Evolutionary conservation across 2,888 invertebrate species (phyloP).

Genomic region (Oligia strigilis): DNA sequence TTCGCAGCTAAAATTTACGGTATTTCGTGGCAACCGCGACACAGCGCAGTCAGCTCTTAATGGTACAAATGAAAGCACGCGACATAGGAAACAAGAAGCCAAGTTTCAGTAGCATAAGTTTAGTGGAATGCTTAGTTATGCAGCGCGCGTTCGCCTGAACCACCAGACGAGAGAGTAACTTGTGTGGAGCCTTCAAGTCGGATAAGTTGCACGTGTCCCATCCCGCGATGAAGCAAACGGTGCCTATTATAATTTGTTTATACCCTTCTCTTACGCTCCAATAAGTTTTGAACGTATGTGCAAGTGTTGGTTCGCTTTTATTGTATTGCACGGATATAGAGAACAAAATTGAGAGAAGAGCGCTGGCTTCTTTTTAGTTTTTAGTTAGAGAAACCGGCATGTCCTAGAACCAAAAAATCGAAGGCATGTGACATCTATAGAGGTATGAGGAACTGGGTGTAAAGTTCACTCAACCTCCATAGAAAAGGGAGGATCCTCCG

Average conservation of each 20-base stretch:
- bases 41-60: conserved; percentile 67
- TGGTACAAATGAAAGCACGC: conserved; percentile 76
- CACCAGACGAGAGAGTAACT: conserved; percentile 69
- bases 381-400: no score
- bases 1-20: conserved; percentile 65
- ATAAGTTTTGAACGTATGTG: conserved; percentile 57
- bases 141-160: conserved; percentile 67
- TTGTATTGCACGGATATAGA: not conserved
- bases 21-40: conserved; percentile 62
- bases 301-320: not conserved
- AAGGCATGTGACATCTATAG: no score
- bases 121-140: conserved; percentile 78
- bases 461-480: no score
- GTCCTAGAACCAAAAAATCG: no score
- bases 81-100: conserved; percentile 75
- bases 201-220: conserved; percentile 76
- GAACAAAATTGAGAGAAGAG: not conserved
- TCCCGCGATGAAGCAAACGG: conserved; percentile 69
- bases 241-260: conserved; percentile 76
- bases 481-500: no score
- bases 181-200: conserved; percentile 71
- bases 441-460: no score
- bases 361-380: not conserved
- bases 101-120: conserved; percentile 76
- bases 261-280: conserved; percentile 56